Conservation (phyloP, 1,140 invertebrate genomes). For the Zaprionus kolodkinae region DNA sequence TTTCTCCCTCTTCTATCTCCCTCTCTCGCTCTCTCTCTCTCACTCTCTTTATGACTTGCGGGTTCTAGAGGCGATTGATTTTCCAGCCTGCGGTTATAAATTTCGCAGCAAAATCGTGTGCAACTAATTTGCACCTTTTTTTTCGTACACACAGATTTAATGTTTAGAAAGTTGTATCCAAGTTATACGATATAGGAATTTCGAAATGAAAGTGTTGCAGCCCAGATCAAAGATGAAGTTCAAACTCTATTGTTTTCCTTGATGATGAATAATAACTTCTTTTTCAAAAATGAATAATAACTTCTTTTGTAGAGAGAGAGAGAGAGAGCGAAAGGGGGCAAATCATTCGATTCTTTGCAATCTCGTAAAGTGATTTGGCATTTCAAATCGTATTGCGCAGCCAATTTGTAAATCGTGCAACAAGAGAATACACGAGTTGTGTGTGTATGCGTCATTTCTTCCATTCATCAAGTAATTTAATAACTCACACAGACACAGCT, state of each 20-base stretch:
- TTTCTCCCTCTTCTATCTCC: not conserved
- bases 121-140: conserved; percentile 75
- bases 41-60: conserved; percentile 6
- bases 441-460: not conserved
- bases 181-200: conserved; percentile 50
- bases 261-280: conserved; percentile 34
- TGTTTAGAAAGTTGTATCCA: conserved; percentile 68
- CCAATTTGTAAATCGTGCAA: conserved; percentile 46
- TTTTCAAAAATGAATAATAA: conserved; percentile 32
- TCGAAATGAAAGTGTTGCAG: conserved; percentile 70
- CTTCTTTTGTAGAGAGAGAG: conserved; percentile 24
- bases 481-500: conserved; percentile 38
- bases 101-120: conserved; percentile 67
- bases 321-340: not conserved
- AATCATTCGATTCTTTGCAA: conserved; percentile 11
- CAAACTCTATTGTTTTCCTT: not conserved
- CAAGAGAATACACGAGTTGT: not conserved
- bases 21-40: not conserved
- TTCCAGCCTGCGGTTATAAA: conserved; percentile 45
- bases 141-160: conserved; percentile 36
- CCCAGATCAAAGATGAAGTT: conserved; percentile 1
- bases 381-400: conserved; percentile 5
- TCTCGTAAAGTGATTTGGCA: conserved; percentile 23
- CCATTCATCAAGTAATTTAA: conserved; percentile 73
- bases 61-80: conserved; percentile 68